Base-by-base conservation (phyloP, 2,797 vertebrate species). In the Argentina silus region DNA sequence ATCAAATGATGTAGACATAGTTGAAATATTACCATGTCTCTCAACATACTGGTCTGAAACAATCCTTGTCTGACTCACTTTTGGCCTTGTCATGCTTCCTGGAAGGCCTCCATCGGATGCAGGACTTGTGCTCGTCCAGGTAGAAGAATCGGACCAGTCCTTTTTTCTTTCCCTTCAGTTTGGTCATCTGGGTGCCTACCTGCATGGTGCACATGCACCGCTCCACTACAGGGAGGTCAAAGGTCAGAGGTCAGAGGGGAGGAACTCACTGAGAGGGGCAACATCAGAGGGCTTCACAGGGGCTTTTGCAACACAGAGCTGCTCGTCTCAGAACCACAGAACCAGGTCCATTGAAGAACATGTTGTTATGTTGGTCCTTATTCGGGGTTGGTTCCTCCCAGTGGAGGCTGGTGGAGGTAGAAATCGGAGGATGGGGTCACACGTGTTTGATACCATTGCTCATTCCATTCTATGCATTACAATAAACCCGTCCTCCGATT, bases 81-180 rank as follows among this genome's bases (percentile, higher is more conserved):
- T 99, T 98, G 84, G 98, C 98, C 81, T 95, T 97, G 89, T 98
- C 96, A 0, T 96, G 95, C 88, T 99, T 99, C 55, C 95, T 93
- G 0, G 98, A 99, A 0, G 98, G 97, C 73, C 96, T 92, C 98
- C 98, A 99, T 14, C 97, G 94, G 70, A 99, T 95, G 74, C 97
- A 98, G 3, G 97, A 97, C 72, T 95, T 96, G 84, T 98, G 97
- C 60, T 98, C 96, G 0, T 98, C 98, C 87, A 99, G 82, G 89
- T 94, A 98, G 78, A 97, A 99, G 91, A 96, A 95, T 2, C 97
- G 94, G 6, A 93, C 92, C 50, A 98, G 84, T 12, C 96, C 95
- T 84, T 96, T 98, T 89, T 97, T 96, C 70, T 97, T 89, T 1
- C 98, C 98, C 0, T 97, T 95, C 19, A 99, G 93, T 78, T 99